These are phyloP conservation scores for Caenorhabditis wallacei DNA, from an alignment of 2,888 invertebrate genomes.

Conservation along the genomic window DNA sequence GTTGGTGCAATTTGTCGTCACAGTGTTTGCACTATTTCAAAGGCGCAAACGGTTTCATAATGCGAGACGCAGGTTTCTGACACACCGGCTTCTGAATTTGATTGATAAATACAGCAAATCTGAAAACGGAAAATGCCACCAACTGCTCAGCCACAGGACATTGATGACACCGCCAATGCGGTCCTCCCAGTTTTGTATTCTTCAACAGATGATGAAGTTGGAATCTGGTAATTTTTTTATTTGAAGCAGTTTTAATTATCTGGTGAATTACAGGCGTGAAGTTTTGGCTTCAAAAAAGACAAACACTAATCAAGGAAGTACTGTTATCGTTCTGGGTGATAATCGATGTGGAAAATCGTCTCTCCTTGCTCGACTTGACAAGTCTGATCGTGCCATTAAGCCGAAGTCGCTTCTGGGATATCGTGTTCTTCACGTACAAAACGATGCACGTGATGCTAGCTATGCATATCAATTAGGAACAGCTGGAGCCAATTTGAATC, in stretches of 20 bases:
- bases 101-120: not conserved
- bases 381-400: constrained; percentile 62
- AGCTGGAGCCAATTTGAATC: constrained; percentile 76
- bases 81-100: too few species aligned
- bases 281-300: constrained; percentile 71
- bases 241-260: not conserved
- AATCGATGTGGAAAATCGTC: constrained; percentile 78
- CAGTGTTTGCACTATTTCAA: constrained; percentile 37
- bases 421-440: constrained; percentile 78
- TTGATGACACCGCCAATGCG: constrained; percentile 52
- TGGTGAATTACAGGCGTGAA: constrained; percentile 47
- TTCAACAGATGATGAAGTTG: constrained; percentile 54
- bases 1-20: constrained; percentile 17
- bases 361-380: constrained; percentile 76
- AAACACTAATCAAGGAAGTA: constrained; percentile 72
- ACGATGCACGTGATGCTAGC: constrained; percentile 78
- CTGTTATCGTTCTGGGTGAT: constrained; percentile 79
- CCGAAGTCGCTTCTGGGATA: constrained; percentile 75
- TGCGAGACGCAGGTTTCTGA: constrained; percentile 22
- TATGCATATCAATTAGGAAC: constrained; percentile 82
- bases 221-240: constrained; percentile 54
- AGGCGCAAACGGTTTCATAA: constrained; percentile 49
- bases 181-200: constrained; percentile 58
- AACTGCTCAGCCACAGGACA: constrained; percentile 36
- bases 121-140: constrained; percentile 19